Conservation (phyloP, 1,140 invertebrate genomes). For the Philotrypesis tridentata region DNA sequence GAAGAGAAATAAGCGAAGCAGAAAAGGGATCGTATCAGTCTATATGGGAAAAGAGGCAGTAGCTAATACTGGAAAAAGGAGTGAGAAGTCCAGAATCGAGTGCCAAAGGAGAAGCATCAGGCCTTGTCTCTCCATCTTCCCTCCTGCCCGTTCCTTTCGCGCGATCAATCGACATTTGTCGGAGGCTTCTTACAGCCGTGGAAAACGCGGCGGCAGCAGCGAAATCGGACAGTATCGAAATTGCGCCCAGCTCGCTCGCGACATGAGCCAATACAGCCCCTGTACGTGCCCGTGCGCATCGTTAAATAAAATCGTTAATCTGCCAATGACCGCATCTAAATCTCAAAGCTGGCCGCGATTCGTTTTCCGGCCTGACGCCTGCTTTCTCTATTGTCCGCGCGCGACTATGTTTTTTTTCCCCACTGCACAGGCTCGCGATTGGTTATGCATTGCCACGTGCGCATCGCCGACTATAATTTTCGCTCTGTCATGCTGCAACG, state of each 20-base stretch:
- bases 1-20: background rate
- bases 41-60: too few relatives aligned
- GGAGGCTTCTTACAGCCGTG: constrained; percentile 39
- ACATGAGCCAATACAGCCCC: too few relatives aligned
- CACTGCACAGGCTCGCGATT: background rate
- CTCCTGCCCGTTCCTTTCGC: too few relatives aligned
- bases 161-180: constrained; percentile 32
- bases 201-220: background rate
- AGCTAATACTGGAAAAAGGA: background rate
- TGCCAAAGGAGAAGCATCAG: background rate
- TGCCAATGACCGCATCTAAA: constrained; percentile 32
- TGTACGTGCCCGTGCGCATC: too few relatives aligned
- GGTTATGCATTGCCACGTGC: background rate
- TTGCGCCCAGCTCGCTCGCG: too few relatives aligned
- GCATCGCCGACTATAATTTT: background rate
- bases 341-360: constrained; percentile 8
- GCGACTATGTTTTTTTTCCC: background rate
- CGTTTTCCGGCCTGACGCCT: constrained; percentile 9
- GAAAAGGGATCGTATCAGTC: background rate
- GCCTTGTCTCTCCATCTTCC: constrained; percentile 27
- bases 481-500: background rate
- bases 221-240: constrained; percentile 39
- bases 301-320: constrained; percentile 33
- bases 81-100: background rate
- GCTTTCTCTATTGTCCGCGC: constrained; percentile 19